These are phyloP conservation scores for Drosophila niveifrons DNA, from an alignment of 2,888 invertebrate species.

Conservation along the genomic window DNA sequence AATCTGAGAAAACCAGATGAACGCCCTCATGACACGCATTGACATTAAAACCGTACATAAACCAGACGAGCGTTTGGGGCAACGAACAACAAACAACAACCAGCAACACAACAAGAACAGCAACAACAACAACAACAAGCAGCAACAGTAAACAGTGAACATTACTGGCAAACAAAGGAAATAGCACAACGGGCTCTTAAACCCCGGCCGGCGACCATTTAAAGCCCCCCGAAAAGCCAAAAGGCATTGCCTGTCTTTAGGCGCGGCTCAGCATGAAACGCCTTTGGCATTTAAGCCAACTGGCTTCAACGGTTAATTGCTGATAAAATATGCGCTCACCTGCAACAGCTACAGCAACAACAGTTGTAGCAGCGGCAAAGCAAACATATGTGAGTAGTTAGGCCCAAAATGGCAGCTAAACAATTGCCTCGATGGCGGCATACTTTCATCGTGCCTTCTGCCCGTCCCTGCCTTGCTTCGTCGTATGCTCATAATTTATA, in stretches of 20 bases:
- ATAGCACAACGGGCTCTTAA: conserved; percentile 27
- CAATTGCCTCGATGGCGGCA: conserved; percentile 27
- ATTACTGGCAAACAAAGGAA: conserved; percentile 19
- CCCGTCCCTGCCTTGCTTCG: background rate
- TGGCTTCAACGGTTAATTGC: conserved; percentile 66
- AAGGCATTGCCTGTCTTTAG: conserved; percentile 40
- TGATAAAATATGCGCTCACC: conserved; percentile 61
- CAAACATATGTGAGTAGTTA: conserved; percentile 36
- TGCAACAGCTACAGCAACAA: conserved; percentile 33
- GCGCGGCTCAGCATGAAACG: conserved; percentile 26
- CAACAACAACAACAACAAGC: background rate
- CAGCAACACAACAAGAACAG: background rate
- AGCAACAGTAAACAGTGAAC: conserved; percentile 9
- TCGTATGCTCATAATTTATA: conserved; percentile 63
- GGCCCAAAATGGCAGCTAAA: conserved; percentile 8
- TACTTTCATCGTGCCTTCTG: conserved; percentile 35
- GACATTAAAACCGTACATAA: conserved; percentile 70
- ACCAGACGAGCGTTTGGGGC: conserved; percentile 36
- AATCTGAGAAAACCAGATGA: conserved; percentile 48
- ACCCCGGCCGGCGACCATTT: conserved; percentile 29
- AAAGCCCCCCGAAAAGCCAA: conserved; percentile 37
- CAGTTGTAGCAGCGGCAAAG: conserved; percentile 19
- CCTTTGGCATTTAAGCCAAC: conserved; percentile 44
- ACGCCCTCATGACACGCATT: conserved; percentile 56
- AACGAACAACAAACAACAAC: conserved; percentile 7